A percentile compares a stretch with the other conserved stretches of the same genome.
phyloP scores from a whole-genome alignment of 2,113 vertebrate species.

The Bubo scandiacus region DNA sequence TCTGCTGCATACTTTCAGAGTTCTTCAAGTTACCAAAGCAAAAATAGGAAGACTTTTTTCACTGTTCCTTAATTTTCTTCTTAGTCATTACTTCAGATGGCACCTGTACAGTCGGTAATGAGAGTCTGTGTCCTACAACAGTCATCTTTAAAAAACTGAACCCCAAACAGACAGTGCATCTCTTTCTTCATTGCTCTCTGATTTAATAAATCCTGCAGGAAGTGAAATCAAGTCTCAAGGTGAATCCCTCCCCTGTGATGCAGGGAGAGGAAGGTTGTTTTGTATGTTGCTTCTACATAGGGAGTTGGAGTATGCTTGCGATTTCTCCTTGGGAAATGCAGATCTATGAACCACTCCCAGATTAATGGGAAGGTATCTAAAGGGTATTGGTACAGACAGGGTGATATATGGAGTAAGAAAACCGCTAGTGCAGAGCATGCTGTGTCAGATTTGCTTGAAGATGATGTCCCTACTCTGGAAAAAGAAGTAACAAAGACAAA shows the following conservation, averaged over 20 bases:
- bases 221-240: neutral
- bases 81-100: neutral
- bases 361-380: neutral
- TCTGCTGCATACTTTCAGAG: neutral
- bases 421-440: neutral
- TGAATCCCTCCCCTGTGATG: neutral
- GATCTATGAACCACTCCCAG: neutral
- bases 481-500: constrained; percentile 48
- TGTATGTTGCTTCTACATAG: neutral
- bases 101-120: neutral
- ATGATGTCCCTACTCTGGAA: constrained; percentile 1
- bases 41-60: neutral
- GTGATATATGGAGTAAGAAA: neutral
- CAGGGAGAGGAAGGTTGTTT: neutral
- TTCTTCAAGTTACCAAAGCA: neutral
- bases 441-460: constrained; percentile 25
- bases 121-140: neutral
- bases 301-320: neutral
- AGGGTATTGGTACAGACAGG: neutral
- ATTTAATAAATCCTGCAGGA: neutral
- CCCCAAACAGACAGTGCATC: neutral
- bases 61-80: neutral
- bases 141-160: neutral
- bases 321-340: constrained; percentile 44
- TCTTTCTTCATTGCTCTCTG: neutral